These are phyloP conservation scores for Cosmopolites sordidus DNA, from an alignment of 2,888 invertebrate species.

Conservation along the genomic window DNA sequence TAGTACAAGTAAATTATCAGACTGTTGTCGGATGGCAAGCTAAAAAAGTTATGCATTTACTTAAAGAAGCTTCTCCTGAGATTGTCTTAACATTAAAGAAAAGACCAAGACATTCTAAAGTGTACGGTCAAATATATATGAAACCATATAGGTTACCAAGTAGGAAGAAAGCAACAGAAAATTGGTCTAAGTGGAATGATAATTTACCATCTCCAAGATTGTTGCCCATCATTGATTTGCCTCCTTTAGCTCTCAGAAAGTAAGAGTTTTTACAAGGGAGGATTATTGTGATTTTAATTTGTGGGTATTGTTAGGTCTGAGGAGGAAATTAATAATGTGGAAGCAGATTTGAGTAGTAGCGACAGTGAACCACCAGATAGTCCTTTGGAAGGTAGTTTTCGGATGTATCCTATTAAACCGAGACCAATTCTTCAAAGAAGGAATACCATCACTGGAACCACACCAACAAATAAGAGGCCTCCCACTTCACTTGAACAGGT, in stretches of 20 bases:
- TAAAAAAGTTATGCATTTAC: constrained; percentile 68
- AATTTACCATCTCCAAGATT: constrained; percentile 65
- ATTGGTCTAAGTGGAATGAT: constrained; percentile 64
- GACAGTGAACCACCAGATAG: constrained; percentile 55
- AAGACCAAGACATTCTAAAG: constrained; percentile 74
- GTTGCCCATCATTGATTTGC: constrained; percentile 57
- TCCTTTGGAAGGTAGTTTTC: constrained; percentile 47
- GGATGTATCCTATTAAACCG: constrained; percentile 73
- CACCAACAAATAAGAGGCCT: constrained; percentile 61
- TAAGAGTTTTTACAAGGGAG: constrained; percentile 37
- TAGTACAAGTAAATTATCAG: constrained; percentile 78
- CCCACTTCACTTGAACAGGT: constrained; percentile 67
- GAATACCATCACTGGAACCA: constrained; percentile 83
- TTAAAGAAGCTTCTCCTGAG: constrained; percentile 76
- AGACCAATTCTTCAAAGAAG: constrained; percentile 72
- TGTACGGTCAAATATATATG: constrained; percentile 70
- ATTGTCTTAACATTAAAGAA: constrained; percentile 78
- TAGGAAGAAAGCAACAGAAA: constrained; percentile 59
- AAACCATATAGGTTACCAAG: constrained; percentile 70
- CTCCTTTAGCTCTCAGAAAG: constrained; percentile 56
- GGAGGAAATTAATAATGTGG: constrained; percentile 27
- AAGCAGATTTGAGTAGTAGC: constrained; percentile 51
- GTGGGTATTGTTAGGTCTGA: constrained; percentile 23
- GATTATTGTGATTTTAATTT: not conserved
- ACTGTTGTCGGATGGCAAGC: constrained; percentile 78